Evolutionary conservation across 2,113 vertebrate genomes (phyloP).

Genomic region (Heliornis fulica): DNA sequence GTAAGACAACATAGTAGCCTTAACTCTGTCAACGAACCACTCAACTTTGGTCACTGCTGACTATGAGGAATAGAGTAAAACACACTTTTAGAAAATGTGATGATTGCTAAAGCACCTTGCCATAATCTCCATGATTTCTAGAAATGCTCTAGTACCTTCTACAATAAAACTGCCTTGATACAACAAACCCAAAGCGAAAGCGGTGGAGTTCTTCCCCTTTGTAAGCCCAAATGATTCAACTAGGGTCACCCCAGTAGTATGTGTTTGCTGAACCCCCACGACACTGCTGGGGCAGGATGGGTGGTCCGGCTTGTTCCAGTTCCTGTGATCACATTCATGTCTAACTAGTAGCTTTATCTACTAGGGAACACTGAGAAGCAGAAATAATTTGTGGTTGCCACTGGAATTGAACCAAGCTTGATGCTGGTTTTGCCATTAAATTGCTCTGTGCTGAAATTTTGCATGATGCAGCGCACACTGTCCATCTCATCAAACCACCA

Average conservation of each 20-base stretch:
- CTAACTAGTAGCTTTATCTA: not conserved
- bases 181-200: not conserved
- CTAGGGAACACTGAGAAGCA: not conserved
- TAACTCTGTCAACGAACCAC: not conserved
- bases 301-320: not conserved
- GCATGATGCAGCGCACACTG: too few relatives aligned
- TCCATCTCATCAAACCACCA: not conserved
- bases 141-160: not conserved
- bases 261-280: not conserved
- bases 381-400: not conserved
- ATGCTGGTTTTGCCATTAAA: not conserved
- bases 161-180: not conserved
- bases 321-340: not conserved
- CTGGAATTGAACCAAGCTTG: not conserved
- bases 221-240: not conserved
- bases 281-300: not conserved
- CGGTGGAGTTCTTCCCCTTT: not conserved
- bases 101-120: not conserved
- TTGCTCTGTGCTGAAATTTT: not conserved
- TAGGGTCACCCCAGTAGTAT: not conserved
- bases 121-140: not conserved
- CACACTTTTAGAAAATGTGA: not conserved
- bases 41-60: not conserved
- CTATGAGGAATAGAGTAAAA: not conserved
- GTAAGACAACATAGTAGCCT: not conserved